A percentile compares a stretch with the other conserved stretches of the same genome.
Evolutionary conservation across 2,113 vertebrate species (phyloP).

Genomic region (Zonotrichia leucophrys): DNA sequence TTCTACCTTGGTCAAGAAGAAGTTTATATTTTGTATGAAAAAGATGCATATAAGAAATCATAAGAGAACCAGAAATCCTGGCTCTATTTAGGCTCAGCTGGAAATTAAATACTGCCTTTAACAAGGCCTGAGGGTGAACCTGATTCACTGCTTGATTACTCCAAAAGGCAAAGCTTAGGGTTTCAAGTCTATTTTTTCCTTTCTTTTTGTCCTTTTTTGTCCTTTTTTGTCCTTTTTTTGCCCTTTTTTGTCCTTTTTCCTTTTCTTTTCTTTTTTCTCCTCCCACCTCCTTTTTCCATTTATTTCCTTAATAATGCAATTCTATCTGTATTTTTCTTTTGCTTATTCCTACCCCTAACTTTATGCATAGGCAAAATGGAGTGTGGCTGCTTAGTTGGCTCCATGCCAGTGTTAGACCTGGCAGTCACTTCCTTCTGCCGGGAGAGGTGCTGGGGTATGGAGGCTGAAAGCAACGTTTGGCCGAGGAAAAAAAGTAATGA

Average conservation of each 20-base stretch:
- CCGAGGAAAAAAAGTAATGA: neutral
- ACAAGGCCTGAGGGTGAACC: neutral
- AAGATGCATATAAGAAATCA: neutral
- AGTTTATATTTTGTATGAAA: neutral
- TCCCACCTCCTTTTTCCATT: neutral
- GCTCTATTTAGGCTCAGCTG: neutral
- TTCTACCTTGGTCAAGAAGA: neutral
- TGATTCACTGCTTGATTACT: neutral
- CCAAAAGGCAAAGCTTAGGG: neutral
- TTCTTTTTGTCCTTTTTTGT: neutral
- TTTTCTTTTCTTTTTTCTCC: neutral
- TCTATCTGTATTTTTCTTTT: neutral
- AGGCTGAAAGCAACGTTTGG: neutral
- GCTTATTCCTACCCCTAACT: neutral
- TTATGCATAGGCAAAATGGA: neutral
- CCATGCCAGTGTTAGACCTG: accelerated
- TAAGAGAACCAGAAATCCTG: neutral
- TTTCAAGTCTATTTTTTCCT: neutral
- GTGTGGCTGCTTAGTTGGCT: neutral
- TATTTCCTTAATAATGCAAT: neutral
- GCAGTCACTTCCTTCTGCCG: neutral
- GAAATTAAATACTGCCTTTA: neutral
- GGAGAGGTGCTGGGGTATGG: neutral
- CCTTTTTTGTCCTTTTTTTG: neutral
- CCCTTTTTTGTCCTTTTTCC: neutral